Base-by-base conservation (phyloP, 2,113 vertebrate species). In the Strix uralensis region DNA sequence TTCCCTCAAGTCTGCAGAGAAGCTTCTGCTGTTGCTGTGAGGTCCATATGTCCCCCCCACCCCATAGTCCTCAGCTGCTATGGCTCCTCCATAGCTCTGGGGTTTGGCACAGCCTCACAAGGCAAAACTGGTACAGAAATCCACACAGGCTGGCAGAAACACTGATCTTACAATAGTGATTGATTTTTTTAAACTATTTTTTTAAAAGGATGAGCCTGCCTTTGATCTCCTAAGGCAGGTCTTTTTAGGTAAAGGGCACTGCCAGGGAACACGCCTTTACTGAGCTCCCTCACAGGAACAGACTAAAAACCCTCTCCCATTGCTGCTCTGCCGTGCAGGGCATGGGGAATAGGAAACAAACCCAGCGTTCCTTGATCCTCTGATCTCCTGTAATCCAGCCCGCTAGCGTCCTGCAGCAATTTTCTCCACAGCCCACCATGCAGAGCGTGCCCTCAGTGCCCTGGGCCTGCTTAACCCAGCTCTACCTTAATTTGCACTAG, bases 51-150 rank as follows among this genome's bases (percentile, higher is more conserved):
- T 42, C 2, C 22, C 34, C 8, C 8, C 7, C 9, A 29, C 0
- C 2, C 20, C 3, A 0, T 26, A 59, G 47, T 59, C 42, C 30
- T 73, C n/a, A 55, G 26, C 38, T 77, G 77, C n/a, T 69, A 8
- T 2, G 1, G 29, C 26, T 19, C 25, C 32, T 65, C 0, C 0
- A 27, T 10, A 77, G 16, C 47, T 66, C 81, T 22, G 34, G 14
- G 13, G 20, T 57, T 88, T 79, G 57, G 61, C 69, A 34, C 30
- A 82, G 59, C 8, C 38, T 55, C 75, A 80, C 10, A n/a, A 57
- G 38, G n/a, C 34, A 92, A 85, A 90, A 65, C 12, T 15, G 29
- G 17, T 36, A 49, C 4, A 83, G 46, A 81, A 86, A 65, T 23
- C 20, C 62, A 74, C 23, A 20, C 4, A 40, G 25, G 11, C 30